Conservation (phyloP, 2,888 invertebrate genomes). For the Sipha maydis region DNA sequence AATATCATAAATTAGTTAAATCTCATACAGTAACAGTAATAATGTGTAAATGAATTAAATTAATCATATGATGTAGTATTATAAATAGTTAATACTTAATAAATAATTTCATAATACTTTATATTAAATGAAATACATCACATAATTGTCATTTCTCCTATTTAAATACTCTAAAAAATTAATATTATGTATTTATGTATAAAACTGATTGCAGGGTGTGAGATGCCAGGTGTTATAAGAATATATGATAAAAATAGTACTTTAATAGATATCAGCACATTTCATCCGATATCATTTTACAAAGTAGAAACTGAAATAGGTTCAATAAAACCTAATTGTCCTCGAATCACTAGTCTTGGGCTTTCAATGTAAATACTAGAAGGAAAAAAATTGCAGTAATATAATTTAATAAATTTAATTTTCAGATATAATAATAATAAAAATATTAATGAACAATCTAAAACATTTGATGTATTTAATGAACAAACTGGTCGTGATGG, state of each 20-base stretch:
- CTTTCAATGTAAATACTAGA: constrained; percentile 67
- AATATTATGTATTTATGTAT: background rate
- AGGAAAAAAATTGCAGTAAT: background rate
- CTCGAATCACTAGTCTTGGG: constrained; percentile 67
- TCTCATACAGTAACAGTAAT: background rate
- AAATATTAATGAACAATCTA: constrained; percentile 23
- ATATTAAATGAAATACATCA: too few species aligned
- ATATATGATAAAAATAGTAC: constrained; percentile 65
- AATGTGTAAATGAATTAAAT: too few species aligned
- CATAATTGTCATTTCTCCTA: background rate
- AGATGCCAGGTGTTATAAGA: constrained; percentile 65
- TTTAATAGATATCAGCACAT: constrained; percentile 64
- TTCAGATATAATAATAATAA: constrained; percentile 46
- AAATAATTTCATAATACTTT: too few species aligned
- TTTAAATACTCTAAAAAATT: constrained; percentile 11
- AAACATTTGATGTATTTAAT: constrained; percentile 52
- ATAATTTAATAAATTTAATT: background rate
- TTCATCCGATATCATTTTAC: constrained; percentile 64
- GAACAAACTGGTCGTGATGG: constrained; percentile 48
- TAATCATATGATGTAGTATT: background rate
- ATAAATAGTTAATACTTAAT: background rate
- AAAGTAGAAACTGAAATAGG: constrained; percentile 65
- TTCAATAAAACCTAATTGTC: constrained; percentile 67
- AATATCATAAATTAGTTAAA: background rate
- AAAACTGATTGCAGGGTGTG: constrained; percentile 64